Conservation (phyloP, 2,888 invertebrate genomes). For the Drosophila putrida region DNA sequence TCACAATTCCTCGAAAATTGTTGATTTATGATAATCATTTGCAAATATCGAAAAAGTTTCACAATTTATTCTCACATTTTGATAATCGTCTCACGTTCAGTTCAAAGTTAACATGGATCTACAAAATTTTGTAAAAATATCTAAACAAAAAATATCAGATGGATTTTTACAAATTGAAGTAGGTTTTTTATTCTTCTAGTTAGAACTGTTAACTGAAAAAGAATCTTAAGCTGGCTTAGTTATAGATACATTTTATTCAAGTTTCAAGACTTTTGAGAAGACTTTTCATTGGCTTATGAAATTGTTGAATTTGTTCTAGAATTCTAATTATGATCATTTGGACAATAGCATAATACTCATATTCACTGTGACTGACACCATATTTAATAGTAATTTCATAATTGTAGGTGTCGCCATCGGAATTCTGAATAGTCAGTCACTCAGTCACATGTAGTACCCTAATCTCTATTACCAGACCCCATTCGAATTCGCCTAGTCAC, state of each 20-base stretch:
- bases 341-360: constrained; percentile 1
- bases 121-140: too few species aligned
- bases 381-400: constrained; percentile 32
- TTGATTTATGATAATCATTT: constrained; percentile 1
- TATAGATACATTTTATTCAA: too few species aligned
- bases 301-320: constrained; percentile 1
- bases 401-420: constrained; percentile 8
- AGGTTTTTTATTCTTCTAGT: too few species aligned
- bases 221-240: too few species aligned
- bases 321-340: background rate
- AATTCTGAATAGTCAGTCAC: constrained; percentile 5
- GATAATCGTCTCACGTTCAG: background rate
- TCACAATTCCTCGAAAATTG: background rate
- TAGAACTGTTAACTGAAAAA: too few species aligned
- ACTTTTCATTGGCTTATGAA: constrained; percentile 1
- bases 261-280: too few species aligned
- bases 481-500: constrained; percentile 40
- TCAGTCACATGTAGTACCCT: constrained; percentile 47
- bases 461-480: constrained; percentile 37
- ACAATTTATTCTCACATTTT: background rate
- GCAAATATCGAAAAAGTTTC: background rate
- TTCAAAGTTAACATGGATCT: too few species aligned
- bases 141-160: too few species aligned
- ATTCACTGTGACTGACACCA: constrained; percentile 31
- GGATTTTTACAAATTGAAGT: too few species aligned